A percentile compares a stretch with the other conserved stretches of the same genome.
Conservation (phyloP, 2,888 invertebrate genomes). For the Drosophila melanocephala region DNA sequence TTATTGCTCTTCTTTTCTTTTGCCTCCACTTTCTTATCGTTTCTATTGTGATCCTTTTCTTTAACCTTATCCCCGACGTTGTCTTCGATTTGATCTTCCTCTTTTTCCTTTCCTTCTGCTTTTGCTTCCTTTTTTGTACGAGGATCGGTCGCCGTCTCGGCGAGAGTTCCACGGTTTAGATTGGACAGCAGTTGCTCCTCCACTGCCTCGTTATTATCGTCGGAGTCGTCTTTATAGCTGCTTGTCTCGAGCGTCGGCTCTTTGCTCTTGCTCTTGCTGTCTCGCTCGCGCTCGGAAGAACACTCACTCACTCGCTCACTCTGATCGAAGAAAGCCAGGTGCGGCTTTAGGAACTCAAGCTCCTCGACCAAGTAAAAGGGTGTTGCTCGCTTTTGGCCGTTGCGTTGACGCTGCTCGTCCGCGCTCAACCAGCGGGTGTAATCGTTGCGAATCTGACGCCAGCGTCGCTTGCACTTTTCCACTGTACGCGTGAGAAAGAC, state of each 20-base stretch:
- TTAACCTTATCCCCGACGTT: neutral
- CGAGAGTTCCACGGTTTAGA: neutral
- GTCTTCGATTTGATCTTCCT: neutral
- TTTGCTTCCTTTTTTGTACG: neutral
- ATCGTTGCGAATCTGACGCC: conserved; percentile 77
- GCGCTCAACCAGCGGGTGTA: conserved; percentile 61
- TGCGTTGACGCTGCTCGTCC: conserved; percentile 50
- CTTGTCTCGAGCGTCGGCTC: neutral
- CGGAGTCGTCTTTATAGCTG: conserved; percentile 26
- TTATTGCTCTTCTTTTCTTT: neutral
- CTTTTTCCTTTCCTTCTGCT: conserved; percentile 2
- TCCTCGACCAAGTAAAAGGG: conserved; percentile 65
- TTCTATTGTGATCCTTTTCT: neutral
- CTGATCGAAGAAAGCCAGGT: conserved; percentile 40
- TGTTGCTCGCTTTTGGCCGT: conserved; percentile 41
- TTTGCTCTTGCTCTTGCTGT: conserved; percentile 35
- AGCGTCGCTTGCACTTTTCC: conserved; percentile 77
- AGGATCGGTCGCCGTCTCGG: neutral
- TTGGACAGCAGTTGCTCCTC: conserved; percentile 23
- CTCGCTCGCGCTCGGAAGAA: conserved; percentile 21
- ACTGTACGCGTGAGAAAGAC: conserved; percentile 56
- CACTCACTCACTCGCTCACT: conserved; percentile 24
- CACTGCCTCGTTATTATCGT: conserved; percentile 6
- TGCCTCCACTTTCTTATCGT: neutral
- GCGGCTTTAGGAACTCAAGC: conserved; percentile 69